Base-by-base conservation (phyloP, 1,140 invertebrate genomes). In the Dreissena polymorpha region DNA sequence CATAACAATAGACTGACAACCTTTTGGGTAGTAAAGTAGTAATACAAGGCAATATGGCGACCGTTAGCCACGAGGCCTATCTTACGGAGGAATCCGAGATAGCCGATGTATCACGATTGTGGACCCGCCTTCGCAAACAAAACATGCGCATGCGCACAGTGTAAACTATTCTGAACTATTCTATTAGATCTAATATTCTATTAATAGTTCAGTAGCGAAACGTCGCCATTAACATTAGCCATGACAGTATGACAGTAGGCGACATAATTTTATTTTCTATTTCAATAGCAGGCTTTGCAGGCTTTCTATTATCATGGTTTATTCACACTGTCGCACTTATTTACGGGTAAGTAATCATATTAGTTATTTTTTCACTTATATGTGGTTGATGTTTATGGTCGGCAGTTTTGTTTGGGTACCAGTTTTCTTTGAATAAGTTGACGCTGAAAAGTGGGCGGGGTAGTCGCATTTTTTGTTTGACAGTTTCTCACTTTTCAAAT, bases 161-260 rank as follows among this genome's bases (percentile, higher is more conserved):
- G 39, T 39, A 39, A 39, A 39, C n/a, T n/a, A n/a, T n/a, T n/a
- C n/a, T n/a, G n/a, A n/a, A n/a, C n/a, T n/a, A n/a, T n/a, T n/a
- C n/a, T n/a, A n/a, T n/a, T n/a, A n/a, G n/a, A n/a, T n/a, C n/a
- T n/a, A n/a, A 39, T 39, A 8, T 39, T 5, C 39, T 39, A 39
- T 39, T 2, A 8, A 39, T 39, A 39, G n/a, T n/a, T n/a, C n/a
- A n/a, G 39, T 39, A 39, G 39, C 39, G 39, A 39, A 39, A 2
- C 8, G 67, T 78, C 65, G 76, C 67, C 76, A 78, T 78, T 78
- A 69, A n/a, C 50, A 78, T 49, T 78, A 49, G 23, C 67, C 76
- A 78, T 78, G 76, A 78, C 68, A 64, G 68, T 70, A 78, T 78
- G 76, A 53, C 76, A 78, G 65, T 70, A 55, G 76, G 51, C n/a